Evolutionary conservation across 1,140 invertebrate genomes (phyloP).

Genomic region (Anoplophora glabripennis): DNA sequence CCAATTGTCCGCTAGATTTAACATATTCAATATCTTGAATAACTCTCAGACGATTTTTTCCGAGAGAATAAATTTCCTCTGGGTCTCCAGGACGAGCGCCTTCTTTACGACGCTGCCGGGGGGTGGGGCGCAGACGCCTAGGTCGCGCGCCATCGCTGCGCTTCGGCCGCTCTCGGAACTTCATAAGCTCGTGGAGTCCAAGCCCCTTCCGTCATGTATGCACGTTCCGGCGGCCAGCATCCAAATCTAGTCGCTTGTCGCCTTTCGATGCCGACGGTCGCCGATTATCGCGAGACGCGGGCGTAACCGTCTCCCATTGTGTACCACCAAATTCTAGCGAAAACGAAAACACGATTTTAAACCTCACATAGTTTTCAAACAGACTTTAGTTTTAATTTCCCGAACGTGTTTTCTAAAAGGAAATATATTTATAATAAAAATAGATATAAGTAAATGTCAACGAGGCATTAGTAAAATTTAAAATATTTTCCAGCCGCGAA

Average conservation of each 20-base stretch:
- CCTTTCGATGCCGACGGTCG: conserved; percentile 2
- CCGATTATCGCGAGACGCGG: not conserved
- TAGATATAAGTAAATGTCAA: no score
- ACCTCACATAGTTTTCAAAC: not conserved
- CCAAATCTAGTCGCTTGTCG: conserved; percentile 26
- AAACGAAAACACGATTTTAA: not conserved
- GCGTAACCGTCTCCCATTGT: not conserved
- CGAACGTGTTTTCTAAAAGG: not conserved
- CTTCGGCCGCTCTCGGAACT: conserved; percentile 29
- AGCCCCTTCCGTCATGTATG: conserved; percentile 23
- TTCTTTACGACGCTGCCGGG: not conserved
- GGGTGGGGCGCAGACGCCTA: conserved; percentile 28
- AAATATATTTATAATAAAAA: no score
- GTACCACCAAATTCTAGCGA: not conserved
- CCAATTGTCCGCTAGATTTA: conserved; percentile 42
- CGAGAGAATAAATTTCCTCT: conserved; percentile 30
- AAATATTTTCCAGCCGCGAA: not conserved
- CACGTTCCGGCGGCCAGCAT: conserved; percentile 28
- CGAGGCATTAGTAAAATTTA: no score
- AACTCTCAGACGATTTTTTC: conserved; percentile 26
- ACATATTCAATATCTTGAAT: conserved; percentile 35
- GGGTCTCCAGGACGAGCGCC: conserved; percentile 29
- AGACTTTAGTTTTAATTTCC: no score
- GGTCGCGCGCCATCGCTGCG: conserved; percentile 19
- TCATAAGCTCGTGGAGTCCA: conserved; percentile 28